These are phyloP conservation scores for Netelia fuscicornis DNA, from an alignment of 2,888 invertebrate species.

Conservation along the genomic window DNA sequence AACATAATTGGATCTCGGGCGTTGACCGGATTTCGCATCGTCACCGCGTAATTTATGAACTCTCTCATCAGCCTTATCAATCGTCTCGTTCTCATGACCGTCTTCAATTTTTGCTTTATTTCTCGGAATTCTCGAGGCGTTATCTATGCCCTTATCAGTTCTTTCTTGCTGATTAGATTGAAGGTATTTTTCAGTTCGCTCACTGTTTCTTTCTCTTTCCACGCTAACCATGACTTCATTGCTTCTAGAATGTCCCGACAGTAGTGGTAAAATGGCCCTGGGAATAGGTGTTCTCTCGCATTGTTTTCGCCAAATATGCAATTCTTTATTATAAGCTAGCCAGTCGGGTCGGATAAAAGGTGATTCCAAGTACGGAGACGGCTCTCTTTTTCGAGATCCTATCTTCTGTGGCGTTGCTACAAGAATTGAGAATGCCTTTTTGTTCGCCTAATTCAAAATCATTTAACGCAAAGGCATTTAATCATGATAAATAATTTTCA, in stretches of 20 bases:
- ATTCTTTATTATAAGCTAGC: conserved; percentile 69
- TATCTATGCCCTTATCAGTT: conserved; percentile 26
- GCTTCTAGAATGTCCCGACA: conserved; percentile 32
- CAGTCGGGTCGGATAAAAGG: conserved; percentile 71
- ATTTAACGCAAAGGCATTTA: conserved; percentile 16
- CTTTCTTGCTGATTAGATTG: conserved; percentile 39
- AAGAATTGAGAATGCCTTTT: conserved; percentile 28
- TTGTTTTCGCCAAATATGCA: conserved; percentile 74
- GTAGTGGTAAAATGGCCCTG: conserved; percentile 73
- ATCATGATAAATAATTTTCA: neutral
- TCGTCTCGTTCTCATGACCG: conserved; percentile 12
- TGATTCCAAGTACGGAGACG: conserved; percentile 76
- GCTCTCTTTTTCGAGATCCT: conserved; percentile 52
- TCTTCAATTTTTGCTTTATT: neutral
- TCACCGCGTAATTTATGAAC: neutral
- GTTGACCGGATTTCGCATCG: neutral
- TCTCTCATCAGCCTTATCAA: conserved; percentile 16
- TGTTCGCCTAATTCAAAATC: neutral
- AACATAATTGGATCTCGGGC: neutral
- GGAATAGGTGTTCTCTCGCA: conserved; percentile 73
- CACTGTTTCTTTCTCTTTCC: conserved; percentile 10
- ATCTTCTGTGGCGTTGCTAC: conserved; percentile 72
- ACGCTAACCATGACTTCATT: neutral
- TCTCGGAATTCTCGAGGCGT: neutral
- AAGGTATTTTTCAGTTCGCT: neutral